Percentiles rank a stretch among this genome's conserved stretches.
phyloP scores from a whole-genome alignment of 2,113 vertebrate genomes.

The Hippocampus barbouri region DNA sequence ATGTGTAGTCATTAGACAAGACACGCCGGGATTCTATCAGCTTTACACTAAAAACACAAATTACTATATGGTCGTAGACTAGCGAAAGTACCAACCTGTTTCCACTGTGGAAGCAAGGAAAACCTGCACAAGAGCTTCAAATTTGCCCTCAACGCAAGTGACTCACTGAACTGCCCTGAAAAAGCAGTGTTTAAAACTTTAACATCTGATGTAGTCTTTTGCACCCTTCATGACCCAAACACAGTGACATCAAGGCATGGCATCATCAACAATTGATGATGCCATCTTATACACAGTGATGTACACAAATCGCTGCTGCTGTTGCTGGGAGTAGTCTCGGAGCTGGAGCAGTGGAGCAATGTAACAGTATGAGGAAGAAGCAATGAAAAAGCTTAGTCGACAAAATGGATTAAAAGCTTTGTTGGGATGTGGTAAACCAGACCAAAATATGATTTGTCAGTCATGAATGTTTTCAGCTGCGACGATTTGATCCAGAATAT shows the following conservation, averaged over 20 bases:
- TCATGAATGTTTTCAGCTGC: constrained; percentile 22
- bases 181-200: neutral
- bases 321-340: neutral
- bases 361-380: neutral
- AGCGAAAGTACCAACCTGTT: neutral
- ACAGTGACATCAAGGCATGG: neutral
- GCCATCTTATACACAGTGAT: neutral
- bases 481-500: constrained; percentile 35
- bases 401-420: constrained; percentile 9
- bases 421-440: neutral
- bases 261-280: neutral
- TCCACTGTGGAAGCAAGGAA: neutral
- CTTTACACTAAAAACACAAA: neutral
- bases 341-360: neutral
- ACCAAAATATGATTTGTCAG: neutral
- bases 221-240: neutral
- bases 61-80: neutral
- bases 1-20: neutral
- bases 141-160: neutral
- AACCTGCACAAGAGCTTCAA: neutral
- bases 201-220: neutral
- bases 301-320: neutral
- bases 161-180: neutral
- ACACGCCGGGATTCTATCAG: constrained; percentile 4
- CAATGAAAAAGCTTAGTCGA: neutral